Evolutionary conservation across 2,888 invertebrate species (phyloP).

Genomic region (Morpho helenor): DNA sequence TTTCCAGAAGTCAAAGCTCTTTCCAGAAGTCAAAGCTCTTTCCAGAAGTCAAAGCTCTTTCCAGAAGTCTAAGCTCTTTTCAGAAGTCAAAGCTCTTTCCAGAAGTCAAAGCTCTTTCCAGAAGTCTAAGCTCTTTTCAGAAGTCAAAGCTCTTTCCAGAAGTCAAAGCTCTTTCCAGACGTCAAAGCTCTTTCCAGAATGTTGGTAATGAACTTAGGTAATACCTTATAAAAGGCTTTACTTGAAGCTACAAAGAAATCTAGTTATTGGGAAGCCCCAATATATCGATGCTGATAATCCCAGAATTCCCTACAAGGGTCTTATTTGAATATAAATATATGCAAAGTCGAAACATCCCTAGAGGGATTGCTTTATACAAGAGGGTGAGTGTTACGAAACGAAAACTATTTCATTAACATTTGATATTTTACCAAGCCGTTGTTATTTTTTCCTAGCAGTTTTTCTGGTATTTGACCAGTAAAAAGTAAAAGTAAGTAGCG

Average conservation of each 20-base stretch:
- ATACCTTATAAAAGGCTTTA: no score
- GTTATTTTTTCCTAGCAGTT: neutral
- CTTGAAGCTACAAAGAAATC: neutral
- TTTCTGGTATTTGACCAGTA: neutral
- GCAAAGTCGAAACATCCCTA: constrained; percentile 36
- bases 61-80: no score
- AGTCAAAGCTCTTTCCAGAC: no score
- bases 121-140: no score
- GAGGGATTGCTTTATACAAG: constrained; percentile 32
- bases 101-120: no score
- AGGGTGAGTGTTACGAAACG: constrained; percentile 24
- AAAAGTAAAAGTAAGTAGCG: neutral
- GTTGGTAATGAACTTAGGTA: no score
- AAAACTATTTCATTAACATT: constrained; percentile 19
- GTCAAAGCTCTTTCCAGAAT: no score
- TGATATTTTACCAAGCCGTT: constrained; percentile 14
- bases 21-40: no score
- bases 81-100: no score
- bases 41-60: no score
- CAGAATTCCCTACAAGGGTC: constrained; percentile 35
- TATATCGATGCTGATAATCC: constrained; percentile 31
- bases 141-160: no score
- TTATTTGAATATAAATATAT: constrained; percentile 51
- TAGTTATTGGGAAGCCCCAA: constrained; percentile 2
- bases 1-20: no score